Evolutionary conservation across 2,113 vertebrate genomes (phyloP), one percentile per base, ranked within the genome.

Genomic region (Perccottus glenii): DNA sequence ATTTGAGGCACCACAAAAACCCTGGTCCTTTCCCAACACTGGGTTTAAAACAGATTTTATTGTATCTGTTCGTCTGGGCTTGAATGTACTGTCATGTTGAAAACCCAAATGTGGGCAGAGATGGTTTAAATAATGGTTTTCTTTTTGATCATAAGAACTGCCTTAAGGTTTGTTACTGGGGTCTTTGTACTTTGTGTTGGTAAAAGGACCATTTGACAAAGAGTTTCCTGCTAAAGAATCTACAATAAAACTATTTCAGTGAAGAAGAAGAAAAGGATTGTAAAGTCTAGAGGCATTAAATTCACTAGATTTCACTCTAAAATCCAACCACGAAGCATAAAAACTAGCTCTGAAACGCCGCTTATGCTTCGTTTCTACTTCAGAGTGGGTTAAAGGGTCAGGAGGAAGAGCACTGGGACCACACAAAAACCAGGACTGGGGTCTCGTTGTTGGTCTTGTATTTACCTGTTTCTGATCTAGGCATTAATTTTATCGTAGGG

Each of bases 401-500:
- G 50, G 16, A 57, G 40, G 14, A 11, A 42, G 27, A 12, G 42
- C 50, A 62, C 2, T 75, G 48, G 63, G 49, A 68, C 47, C 67
- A 83, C 60, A 86, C 75, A 86, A 53, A 59, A 64, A 46, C 75
- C 52, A 57, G 61, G 70, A 80, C 67, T 79, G 69, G 33, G 75
- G 68, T 60, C 78, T 70, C 58, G 58, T 38, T 63, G 70, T 58
- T 1, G 48, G 70, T 56, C 58, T 77, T 2, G 83, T 88, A 88
- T 90, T 92, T 93, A 93, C 92, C 93, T 93, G 89, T 73, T 86
- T 85, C 80, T 88, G 75, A 89, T 83, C 90, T 91, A 93, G 86
- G 91, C 91, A 91, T 73, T 93, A 90, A 92, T 92, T 93, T 93
- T 92, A 86, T 93, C 93, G 84, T 93, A 92, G 78, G 89, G 90